Conservation (phyloP, 2,113 vertebrate genomes). For the Lynx canadensis region DNA sequence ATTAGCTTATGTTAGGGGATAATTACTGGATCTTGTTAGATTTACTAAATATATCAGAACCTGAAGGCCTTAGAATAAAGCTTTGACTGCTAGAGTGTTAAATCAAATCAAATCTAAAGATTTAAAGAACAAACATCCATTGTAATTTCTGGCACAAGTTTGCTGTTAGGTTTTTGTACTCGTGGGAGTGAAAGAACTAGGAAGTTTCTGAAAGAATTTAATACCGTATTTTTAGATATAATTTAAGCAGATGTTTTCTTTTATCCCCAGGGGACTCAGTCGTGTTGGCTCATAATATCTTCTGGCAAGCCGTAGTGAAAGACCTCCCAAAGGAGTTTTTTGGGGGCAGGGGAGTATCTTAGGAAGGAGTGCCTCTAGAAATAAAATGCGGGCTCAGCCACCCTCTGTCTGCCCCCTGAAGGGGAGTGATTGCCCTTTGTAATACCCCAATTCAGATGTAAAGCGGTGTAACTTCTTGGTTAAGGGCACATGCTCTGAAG, state of each 20-base stretch:
- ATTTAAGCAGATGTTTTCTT: slow-evolving; percentile 57
- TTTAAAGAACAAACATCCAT: slow-evolving; percentile 47
- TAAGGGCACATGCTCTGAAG: background rate
- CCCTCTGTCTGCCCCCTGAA: background rate
- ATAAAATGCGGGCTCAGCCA: background rate
- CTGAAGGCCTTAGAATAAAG: background rate
- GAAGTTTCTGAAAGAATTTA: slow-evolving; percentile 34
- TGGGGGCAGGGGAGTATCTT: background rate
- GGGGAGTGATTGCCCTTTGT: background rate
- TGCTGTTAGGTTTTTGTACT: slow-evolving; percentile 11
- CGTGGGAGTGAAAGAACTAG: slow-evolving; percentile 31
- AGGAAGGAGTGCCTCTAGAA: background rate
- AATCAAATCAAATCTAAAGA: slow-evolving; percentile 9
- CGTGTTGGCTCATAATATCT: background rate
- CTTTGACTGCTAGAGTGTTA: slow-evolving; percentile 5
- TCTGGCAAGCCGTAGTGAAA: background rate
- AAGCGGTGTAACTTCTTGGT: background rate
- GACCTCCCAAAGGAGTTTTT: background rate
- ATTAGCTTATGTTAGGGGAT: background rate
- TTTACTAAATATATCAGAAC: slow-evolving; percentile 3
- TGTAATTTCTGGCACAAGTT: slow-evolving; percentile 43
- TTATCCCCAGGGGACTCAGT: background rate
- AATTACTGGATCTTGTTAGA: slow-evolving; percentile 26
- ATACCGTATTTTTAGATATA: slow-evolving; percentile 59
- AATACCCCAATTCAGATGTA: background rate